Percentiles rank a stretch among this genome's conserved stretches.
Evolutionary conservation across 2,797 vertebrate genomes (phyloP).

Genomic region (Tauraco hartlaubi): DNA sequence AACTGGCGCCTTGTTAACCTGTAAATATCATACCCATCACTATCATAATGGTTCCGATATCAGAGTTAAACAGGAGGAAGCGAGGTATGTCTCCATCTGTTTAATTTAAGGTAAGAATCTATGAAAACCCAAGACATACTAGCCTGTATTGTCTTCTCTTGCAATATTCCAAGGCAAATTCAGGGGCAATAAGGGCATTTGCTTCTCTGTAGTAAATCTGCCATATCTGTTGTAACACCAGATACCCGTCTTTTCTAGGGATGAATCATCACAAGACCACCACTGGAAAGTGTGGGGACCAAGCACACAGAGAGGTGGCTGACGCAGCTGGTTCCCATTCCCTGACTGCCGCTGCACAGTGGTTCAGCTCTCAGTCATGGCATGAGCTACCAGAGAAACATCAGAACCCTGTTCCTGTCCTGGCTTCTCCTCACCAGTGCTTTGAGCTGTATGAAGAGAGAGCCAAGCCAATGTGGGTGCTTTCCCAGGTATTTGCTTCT

Average conservation of each 20-base stretch:
- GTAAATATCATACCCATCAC: neutral
- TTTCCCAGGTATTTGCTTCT: neutral
- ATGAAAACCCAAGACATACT: neutral
- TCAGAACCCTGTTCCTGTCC: neutral
- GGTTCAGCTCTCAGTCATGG: neutral
- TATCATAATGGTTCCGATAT: neutral
- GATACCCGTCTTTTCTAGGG: neutral
- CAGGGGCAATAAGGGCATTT: neutral
- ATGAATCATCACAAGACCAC: neutral
- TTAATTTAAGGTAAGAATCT: neutral
- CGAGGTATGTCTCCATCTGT: neutral
- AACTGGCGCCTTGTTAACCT: neutral
- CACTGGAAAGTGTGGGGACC: neutral
- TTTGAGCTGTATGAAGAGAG: neutral
- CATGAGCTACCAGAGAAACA: neutral
- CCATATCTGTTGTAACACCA: neutral
- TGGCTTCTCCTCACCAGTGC: neutral
- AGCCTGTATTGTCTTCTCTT: neutral
- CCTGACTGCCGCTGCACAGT: neutral
- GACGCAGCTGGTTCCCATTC: neutral
- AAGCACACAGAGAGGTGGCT: neutral
- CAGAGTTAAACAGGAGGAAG: neutral
- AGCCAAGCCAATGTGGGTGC: fast-evolving
- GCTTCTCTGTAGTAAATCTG: neutral
- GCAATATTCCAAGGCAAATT: neutral